A percentile compares a stretch with the other conserved stretches of the same genome.
Evolutionary conservation across 2,797 vertebrate genomes (phyloP).

Genomic region (Chelidonichthys spinosus): DNA sequence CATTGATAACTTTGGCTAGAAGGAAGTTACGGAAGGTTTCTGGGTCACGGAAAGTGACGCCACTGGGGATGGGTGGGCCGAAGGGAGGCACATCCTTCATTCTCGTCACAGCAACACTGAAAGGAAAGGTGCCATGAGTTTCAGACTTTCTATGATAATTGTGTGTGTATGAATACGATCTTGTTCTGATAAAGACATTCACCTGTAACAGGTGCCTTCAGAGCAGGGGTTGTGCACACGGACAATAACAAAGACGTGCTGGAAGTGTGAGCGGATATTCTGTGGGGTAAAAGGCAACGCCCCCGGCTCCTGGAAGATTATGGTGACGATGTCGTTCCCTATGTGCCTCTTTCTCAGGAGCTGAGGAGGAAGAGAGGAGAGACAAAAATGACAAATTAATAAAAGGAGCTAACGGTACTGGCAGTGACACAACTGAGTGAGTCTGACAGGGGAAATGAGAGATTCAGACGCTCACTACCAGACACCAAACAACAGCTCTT

Average conservation of each 20-base stretch:
- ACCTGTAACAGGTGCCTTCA: conserved; percentile 93
- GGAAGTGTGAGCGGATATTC: conserved; percentile 95
- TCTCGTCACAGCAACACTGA: conserved; percentile 93
- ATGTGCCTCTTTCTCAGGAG: conserved; percentile 96
- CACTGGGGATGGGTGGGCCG: conserved; percentile 89
- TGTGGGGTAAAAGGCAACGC: conserved; percentile 94
- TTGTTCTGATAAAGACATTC: conserved; percentile 19
- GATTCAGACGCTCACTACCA: conserved; percentile 33
- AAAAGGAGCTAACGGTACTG: conserved; percentile 33
- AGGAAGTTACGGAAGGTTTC: conserved; percentile 92
- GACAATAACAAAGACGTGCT: conserved; percentile 96
- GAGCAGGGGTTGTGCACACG: conserved; percentile 92
- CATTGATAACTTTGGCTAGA: conserved; percentile 94
- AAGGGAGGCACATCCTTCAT: conserved; percentile 97
- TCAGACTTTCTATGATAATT: background rate
- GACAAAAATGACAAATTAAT: conserved; percentile 34
- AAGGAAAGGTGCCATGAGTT: background rate
- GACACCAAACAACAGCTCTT: conserved; percentile 68
- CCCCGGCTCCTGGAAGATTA: conserved; percentile 97
- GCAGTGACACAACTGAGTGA: conserved; percentile 24
- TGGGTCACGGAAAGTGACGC: conserved; percentile 88
- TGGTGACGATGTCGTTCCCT: conserved; percentile 97
- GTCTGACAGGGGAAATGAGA: conserved; percentile 36
- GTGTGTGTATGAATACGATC: background rate
- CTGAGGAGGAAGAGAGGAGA: conserved; percentile 69